Conservation (phyloP, 2,113 vertebrate genomes). For the Ardeotis arabs region DNA sequence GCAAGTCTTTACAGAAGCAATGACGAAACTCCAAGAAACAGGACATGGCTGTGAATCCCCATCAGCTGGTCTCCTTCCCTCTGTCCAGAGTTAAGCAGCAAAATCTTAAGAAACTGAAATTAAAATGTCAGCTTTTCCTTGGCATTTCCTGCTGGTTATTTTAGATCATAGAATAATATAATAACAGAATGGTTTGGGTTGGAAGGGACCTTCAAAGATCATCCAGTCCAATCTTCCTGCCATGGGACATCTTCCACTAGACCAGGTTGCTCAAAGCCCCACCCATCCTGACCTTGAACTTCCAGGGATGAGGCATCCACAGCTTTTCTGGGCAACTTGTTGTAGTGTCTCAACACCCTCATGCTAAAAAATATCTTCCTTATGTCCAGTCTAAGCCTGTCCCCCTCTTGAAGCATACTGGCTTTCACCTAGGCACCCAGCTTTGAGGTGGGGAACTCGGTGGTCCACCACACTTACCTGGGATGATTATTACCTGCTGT, state of each 20-base stretch:
- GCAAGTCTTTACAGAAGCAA: background rate
- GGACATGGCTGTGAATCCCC: background rate
- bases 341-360: background rate
- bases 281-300: background rate
- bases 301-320: background rate
- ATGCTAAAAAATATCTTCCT: background rate
- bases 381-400: background rate
- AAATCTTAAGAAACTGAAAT: background rate
- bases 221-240: background rate
- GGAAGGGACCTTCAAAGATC: no score
- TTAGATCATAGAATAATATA: background rate
- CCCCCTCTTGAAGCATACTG: background rate
- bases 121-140: background rate
- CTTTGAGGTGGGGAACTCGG: background rate
- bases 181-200: background rate
- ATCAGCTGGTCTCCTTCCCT: background rate
- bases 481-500: background rate
- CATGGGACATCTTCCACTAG: background rate
- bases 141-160: background rate
- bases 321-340: background rate
- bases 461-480: background rate
- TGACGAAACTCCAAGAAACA: background rate
- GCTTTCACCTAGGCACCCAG: background rate
- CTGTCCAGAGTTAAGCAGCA: background rate
- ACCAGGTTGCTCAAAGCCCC: background rate